Evolutionary conservation across 1,140 invertebrate species (phyloP).

Genomic region (Drosophila fuyamai): DNA sequence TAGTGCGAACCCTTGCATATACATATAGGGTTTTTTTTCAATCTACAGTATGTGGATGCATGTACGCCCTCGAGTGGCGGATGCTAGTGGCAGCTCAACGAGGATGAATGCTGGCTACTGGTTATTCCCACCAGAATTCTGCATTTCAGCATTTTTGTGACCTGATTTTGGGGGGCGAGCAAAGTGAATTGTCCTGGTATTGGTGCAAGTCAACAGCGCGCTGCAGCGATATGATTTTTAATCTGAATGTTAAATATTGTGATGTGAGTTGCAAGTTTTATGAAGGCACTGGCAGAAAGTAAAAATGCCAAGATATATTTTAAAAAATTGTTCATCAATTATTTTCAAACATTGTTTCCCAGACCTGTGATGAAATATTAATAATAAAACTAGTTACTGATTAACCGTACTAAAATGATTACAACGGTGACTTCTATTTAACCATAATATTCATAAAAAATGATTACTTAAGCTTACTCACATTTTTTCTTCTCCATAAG

Average conservation of each 20-base stretch:
- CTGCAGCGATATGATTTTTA: slow-evolving; percentile 15
- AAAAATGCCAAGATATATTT: neutral
- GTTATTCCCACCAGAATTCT: slow-evolving; percentile 1
- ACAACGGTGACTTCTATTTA: too few relatives aligned
- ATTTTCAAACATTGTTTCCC: too few relatives aligned
- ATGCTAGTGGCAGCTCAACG: slow-evolving; percentile 14
- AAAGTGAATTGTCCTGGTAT: slow-evolving; percentile 12
- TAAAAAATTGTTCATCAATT: neutral
- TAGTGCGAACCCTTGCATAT: slow-evolving; percentile 39
- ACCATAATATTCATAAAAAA: neutral
- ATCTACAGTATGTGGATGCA: neutral
- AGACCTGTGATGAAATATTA: too few relatives aligned
- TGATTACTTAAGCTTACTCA: neutral
- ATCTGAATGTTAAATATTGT: slow-evolving; percentile 33
- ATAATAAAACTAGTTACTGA: too few relatives aligned
- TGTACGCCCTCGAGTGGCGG: slow-evolving; percentile 20
- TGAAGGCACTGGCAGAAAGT: too few relatives aligned
- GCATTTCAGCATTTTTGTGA: slow-evolving; percentile 28
- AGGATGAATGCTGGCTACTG: slow-evolving; percentile 1
- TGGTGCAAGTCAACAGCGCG: slow-evolving; percentile 18
- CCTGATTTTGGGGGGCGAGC: slow-evolving; percentile 5
- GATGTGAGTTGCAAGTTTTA: neutral
- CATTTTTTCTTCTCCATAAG: neutral
- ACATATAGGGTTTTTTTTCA: neutral
- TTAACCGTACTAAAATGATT: too few relatives aligned